Evolutionary conservation across 2,113 vertebrate genomes (phyloP).

Genomic region (Brachyhypopomus occidentalis): DNA sequence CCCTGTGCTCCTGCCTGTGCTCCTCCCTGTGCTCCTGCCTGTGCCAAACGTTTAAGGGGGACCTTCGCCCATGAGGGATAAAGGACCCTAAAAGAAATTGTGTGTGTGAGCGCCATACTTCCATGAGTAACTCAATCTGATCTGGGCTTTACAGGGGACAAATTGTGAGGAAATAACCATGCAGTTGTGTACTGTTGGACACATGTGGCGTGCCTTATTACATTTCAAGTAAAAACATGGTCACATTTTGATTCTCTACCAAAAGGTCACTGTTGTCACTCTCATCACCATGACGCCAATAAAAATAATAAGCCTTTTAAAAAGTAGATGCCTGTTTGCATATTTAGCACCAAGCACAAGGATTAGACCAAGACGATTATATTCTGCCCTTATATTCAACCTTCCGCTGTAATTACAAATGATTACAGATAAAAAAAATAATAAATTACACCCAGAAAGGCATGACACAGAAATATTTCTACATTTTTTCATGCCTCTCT

Average conservation of each 20-base stretch:
- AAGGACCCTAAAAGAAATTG: slow-evolving; percentile 8
- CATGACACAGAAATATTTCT: background rate
- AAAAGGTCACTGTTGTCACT: slow-evolving; percentile 38
- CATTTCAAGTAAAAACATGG: slow-evolving; percentile 55
- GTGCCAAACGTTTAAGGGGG: slow-evolving; percentile 32
- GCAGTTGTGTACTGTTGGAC: slow-evolving; percentile 26
- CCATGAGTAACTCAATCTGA: slow-evolving; percentile 48
- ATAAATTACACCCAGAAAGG: background rate
- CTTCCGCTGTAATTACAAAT: background rate
- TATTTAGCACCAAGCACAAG: too few species aligned
- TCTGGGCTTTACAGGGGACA: slow-evolving; percentile 30
- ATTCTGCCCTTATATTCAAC: too few species aligned
- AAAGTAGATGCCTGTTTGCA: background rate
- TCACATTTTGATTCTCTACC: slow-evolving; percentile 41
- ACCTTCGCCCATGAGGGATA: slow-evolving; percentile 37
- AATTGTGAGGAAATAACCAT: slow-evolving; percentile 35
- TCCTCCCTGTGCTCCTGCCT: slow-evolving; percentile 10
- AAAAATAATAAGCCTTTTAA: slow-evolving; percentile 27
- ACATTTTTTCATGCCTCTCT: background rate
- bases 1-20: slow-evolving; percentile 28
- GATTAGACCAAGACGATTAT: too few species aligned
- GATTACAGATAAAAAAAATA: background rate
- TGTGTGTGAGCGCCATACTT: slow-evolving; percentile 34
- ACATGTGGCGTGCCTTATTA: slow-evolving; percentile 59
- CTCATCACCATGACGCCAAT: slow-evolving; percentile 25